Evolutionary conservation across 2,888 invertebrate species (phyloP).

Genomic region (Sminthurinus aureus): DNA sequence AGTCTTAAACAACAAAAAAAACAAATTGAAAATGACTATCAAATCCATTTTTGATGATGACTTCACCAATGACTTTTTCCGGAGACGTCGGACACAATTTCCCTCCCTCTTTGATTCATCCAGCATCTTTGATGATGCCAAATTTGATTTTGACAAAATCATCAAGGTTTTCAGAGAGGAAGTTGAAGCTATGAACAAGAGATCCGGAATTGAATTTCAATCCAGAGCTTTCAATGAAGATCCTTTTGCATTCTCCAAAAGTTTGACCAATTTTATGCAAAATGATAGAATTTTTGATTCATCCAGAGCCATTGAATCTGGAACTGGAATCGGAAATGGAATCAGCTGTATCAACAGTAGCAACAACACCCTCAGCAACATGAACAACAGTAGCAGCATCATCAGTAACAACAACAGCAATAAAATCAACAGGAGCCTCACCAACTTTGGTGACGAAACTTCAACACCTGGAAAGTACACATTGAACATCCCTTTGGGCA

Average conservation of each 20-base stretch:
- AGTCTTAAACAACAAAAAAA: background rate
- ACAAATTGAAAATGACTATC: background rate
- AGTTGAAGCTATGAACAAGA: background rate
- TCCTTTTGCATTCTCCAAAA: background rate
- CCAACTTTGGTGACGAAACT: background rate
- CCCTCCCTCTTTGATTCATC: background rate
- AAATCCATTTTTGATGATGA: constrained; percentile 4
- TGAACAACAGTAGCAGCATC: background rate
- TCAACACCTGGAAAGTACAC: constrained; percentile 5
- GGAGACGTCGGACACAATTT: background rate
- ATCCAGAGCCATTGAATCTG: background rate
- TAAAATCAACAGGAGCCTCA: background rate
- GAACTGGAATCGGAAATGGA: background rate
- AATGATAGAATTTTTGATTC: background rate
- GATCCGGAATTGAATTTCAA: background rate
- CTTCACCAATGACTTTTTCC: background rate
- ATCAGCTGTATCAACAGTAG: too few species aligned
- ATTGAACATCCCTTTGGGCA: constrained; percentile 7
- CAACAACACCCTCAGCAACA: too few species aligned
- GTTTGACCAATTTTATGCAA: background rate
- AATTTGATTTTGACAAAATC: background rate
- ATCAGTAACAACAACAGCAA: background rate
- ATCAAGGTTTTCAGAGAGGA: background rate
- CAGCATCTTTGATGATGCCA: background rate
- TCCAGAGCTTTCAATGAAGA: background rate